These are phyloP conservation scores for Urechis unicinctus DNA, from an alignment of 2,888 invertebrate species.

Conservation along the genomic window DNA sequence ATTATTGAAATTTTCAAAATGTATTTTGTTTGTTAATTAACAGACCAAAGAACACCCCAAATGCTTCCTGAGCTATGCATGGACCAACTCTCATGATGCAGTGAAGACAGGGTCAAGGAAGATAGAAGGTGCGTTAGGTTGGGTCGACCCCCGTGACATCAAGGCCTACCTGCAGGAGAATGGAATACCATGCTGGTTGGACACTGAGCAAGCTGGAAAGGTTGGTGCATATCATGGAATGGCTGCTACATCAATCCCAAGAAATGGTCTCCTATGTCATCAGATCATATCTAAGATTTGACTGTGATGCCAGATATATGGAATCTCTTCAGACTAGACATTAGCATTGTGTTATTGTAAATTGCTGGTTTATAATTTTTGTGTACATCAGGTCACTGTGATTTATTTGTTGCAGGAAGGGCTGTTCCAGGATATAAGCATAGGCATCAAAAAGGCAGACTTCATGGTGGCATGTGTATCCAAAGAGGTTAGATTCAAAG, in stretches of 20 bases:
- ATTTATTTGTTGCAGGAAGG: conserved; percentile 26
- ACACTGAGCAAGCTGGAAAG: too few relatives aligned
- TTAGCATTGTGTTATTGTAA: too few relatives aligned
- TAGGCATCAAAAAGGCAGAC: conserved; percentile 36
- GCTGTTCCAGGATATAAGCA: conserved; percentile 42
- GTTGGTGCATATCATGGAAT: too few relatives aligned
- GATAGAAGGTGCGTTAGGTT: conserved; percentile 31
- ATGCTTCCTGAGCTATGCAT: conserved; percentile 44
- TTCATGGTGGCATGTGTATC: conserved; percentile 43
- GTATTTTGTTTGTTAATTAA: too few relatives aligned
- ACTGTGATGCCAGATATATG: too few relatives aligned
- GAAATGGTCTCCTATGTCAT: too few relatives aligned
- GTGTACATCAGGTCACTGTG: too few relatives aligned
- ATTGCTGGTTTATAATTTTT: too few relatives aligned
- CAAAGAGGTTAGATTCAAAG: conserved; percentile 28
- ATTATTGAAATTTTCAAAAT: too few relatives aligned
- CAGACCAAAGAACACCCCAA: background rate
- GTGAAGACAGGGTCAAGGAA: conserved; percentile 26
- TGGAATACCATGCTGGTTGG: conserved; percentile 44
- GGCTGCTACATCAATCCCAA: too few relatives aligned
- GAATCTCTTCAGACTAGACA: too few relatives aligned
- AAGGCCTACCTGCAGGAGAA: conserved; percentile 32
- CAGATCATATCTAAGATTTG: too few relatives aligned
- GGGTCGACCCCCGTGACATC: conserved; percentile 40
- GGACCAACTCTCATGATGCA: conserved; percentile 41